phyloP scores from a whole-genome alignment of 2,797 vertebrate genomes.

The Bovichtus variegatus region DNA sequence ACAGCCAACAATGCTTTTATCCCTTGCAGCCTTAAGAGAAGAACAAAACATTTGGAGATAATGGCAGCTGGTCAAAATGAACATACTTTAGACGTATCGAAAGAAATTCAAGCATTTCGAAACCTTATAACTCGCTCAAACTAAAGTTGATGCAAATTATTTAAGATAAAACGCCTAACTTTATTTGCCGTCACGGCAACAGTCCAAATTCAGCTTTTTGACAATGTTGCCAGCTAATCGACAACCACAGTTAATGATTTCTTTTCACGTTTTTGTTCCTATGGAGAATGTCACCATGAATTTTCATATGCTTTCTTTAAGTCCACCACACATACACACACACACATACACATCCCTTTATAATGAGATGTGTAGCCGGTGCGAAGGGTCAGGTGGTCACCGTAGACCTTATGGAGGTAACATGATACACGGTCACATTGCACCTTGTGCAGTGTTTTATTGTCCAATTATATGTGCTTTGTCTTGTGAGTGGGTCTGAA shows the following conservation, averaged over 20 bases:
- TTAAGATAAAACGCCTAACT: neutral
- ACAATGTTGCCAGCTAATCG: no score
- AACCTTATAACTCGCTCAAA: neutral
- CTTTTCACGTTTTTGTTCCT: neutral
- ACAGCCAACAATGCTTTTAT: neutral
- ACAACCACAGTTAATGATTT: no score
- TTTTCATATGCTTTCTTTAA: conserved; percentile 26
- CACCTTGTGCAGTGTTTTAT: conserved; percentile 23
- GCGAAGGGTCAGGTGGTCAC: conserved; percentile 54
- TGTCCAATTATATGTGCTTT: conserved; percentile 2
- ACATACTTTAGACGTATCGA: neutral
- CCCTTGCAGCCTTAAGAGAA: neutral
- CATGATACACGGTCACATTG: conserved; percentile 45
- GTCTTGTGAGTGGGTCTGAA: conserved; percentile 9
- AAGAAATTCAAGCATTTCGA: neutral
- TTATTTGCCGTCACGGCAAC: neutral
- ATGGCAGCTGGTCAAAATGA: neutral
- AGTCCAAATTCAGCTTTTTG: no score
- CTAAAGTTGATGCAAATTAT: neutral
- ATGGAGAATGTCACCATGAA: neutral
- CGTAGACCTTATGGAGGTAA: conserved; percentile 42
- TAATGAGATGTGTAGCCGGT: conserved; percentile 31
- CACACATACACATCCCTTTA: conserved; percentile 22
- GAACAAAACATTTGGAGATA: conserved; percentile 5
- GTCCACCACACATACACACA: neutral